Evolutionary conservation across 2,888 invertebrate genomes (phyloP).

Genomic region (Caenorhabditis afra): DNA sequence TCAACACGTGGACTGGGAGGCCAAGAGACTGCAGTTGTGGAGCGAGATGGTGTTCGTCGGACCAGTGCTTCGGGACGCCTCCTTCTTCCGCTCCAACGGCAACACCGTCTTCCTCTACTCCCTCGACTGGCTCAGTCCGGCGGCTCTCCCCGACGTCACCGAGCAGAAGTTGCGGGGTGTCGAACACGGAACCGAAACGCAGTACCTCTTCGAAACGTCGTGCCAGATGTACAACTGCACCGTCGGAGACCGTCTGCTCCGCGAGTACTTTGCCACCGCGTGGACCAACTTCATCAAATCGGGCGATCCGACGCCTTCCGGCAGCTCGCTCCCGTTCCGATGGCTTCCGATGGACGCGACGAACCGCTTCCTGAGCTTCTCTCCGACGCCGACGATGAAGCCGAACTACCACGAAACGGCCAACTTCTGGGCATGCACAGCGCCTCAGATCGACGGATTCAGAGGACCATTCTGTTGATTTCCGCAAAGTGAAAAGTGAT

Average conservation of each 20-base stretch:
- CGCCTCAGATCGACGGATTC: constrained; percentile 1
- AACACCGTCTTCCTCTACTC: constrained; percentile 8
- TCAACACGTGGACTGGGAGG: constrained; percentile 8
- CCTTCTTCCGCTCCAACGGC: constrained; percentile 4
- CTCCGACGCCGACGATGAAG: constrained; percentile 9
- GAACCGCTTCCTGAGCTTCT: constrained; percentile 8
- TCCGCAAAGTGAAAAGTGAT: too few species aligned
- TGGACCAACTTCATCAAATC: constrained; percentile 17
- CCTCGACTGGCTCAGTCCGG: constrained; percentile 12
- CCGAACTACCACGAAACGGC: constrained; percentile 4
- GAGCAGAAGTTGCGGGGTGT: constrained; percentile 2
- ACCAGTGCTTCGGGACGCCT: constrained; percentile 11
- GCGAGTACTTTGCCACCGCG: neutral
- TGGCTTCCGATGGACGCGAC: constrained; percentile 7
- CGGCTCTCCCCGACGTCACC: constrained; percentile 4
- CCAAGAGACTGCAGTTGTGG: constrained; percentile 11
- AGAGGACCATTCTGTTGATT: constrained; percentile 17
- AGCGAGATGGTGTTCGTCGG: constrained; percentile 23
- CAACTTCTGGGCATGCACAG: constrained; percentile 13
- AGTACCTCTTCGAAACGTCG: constrained; percentile 1
- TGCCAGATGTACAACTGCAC: constrained; percentile 8
- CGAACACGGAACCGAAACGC: neutral
- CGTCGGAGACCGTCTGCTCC: neutral
- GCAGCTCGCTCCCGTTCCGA: constrained; percentile 5
- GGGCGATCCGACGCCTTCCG: constrained; percentile 19